Base-by-base conservation (phyloP, 2,888 invertebrate species). In the Eupithecia tripunctaria region DNA sequence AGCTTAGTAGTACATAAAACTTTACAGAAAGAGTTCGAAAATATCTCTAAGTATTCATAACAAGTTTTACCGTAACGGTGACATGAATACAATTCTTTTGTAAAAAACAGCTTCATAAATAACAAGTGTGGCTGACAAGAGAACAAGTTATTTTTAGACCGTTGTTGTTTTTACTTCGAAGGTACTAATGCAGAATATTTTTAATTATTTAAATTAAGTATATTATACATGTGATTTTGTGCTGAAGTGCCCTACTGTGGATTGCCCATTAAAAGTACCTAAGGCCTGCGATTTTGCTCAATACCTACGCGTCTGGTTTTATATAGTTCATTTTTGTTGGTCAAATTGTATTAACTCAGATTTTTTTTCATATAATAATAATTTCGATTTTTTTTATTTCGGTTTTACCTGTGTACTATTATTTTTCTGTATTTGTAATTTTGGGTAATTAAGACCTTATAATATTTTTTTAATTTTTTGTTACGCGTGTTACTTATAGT, bases 11-110 rank as follows among this genome's bases (percentile, higher is more conserved):
- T 51, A n/a, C 51, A 51, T 51, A 21, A 51, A 5, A 25, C 12
- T 25, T 56, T 14, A 12, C 25, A 56, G 21, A 56, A 56, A 25
- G 12, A 18, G 18, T 60, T 36, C 63, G 36, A 21, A 62, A 18
- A 60, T 60, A 60, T 8, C 7, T 7, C 32, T n/a, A 1, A 60
- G 38, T 74, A 92, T 92, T 91, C 88, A 93, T 87, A 78, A 41
- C 67, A 21, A 86, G 89, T 91, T 93, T 92, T 92, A 92, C 81
- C 88, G 90, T 89, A 90, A 89, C 91, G 88, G 91, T 89, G 90
- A 90, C 92, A 90, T 89, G 90, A 91, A 89, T 88, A 84, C 86
- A 81, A 89, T 91, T 91, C 91, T 91, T 85, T 82, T 78, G 79
- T 89, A 91, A 93, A 87, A 94, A 85, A 82, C 84, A 7, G 79